Evolutionary conservation across 2,888 invertebrate species (phyloP), one percentile per base, ranked within the genome.

Genomic region (Erpobdella octoculata): DNA sequence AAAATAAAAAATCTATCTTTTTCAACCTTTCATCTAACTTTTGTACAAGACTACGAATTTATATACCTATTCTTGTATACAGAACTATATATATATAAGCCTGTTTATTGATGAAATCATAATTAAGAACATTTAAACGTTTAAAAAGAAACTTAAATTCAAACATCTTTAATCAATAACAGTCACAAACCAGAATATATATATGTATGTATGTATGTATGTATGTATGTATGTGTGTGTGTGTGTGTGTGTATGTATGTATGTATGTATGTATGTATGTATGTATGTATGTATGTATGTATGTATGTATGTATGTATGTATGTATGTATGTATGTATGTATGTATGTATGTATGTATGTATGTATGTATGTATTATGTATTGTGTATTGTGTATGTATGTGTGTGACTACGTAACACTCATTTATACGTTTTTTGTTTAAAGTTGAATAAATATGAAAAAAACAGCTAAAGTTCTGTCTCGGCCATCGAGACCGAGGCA

Each of bases 251-350:
- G n/a, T 41, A 41, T 41, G n/a, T 41, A 41, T 41, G n/a, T 41
- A 41, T 41, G n/a, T 41, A 41, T 41, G n/a, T 41, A 41, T 59
- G 59, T 59, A 21, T 59, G 25, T 21, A 9, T 25, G 15, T 59
- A 59, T 21, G 59, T 59, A 59, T n/a, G 59, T 59, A 59, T 59
- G 59, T 59, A 59, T 59, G 59, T 21, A 21, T 15, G 59, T 59
- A 59, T 59, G 25, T 59, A 59, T 59, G 59, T 59, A 59, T 59
- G 59, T 59, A 21, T 59, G 59, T 59, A 21, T 59, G 59, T 59
- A 21, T 59, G 59, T 59, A 21, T 59, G 59, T 59, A 21, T 59
- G 59, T 59, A 21, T 59, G 59, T n/a, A n/a, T n/a, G n/a, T n/a
- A n/a, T n/a, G n/a, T n/a, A n/a, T n/a, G n/a, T n/a, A n/a, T n/a